Evolutionary conservation across 2,888 invertebrate genomes (phyloP), one percentile per base, ranked within the genome.

Genomic region (Drosophila ustulata): DNA sequence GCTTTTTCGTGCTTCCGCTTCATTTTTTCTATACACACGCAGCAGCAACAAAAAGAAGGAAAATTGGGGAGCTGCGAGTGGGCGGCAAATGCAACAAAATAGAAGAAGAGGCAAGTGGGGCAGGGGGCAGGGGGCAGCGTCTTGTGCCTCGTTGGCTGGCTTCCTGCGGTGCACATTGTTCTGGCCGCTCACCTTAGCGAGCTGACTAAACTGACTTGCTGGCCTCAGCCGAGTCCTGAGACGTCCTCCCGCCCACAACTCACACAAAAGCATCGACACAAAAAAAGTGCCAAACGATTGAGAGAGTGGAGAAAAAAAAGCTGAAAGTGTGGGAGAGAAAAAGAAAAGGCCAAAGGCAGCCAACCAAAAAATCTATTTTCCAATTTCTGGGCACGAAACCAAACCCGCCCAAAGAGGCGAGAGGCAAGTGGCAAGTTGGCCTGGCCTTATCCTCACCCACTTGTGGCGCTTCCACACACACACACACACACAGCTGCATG

Each of bases 351-450:
- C 68, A 83, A 85, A 80, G 71, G 82, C 88, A 84, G 66, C 87
- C 89, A 84, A 89, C 90, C 85, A 87, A 90, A 89, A 85, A 86
- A 88, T 82, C 82, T 82, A 87, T 87, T 89, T 88, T 89, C 89
- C 90, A 89, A 88, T 89, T 90, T 88, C 81, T 74, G 82, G 74
- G 80, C 80, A 86, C 74, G 77, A 78, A 81, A 81, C 79, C 72
- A 66, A 18, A 53, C 74, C 67, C 77, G 45, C n/a, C 41, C 18
- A 18, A 18, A 18, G 18, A 18, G 18, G 18, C 18, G 2, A 28
- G 28, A 4, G 30, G 6, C 30, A 28, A 53, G 39, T 25, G 53
- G 34, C 34, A 34, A 26, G 63, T 26, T 55, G 61, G 67, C 62
- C 65, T 61, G 56, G 66, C 66, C 53, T 58, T 64, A 67, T 45